phyloP scores from a whole-genome alignment of 1,140 invertebrate genomes.

The Phortica variegata region DNA sequence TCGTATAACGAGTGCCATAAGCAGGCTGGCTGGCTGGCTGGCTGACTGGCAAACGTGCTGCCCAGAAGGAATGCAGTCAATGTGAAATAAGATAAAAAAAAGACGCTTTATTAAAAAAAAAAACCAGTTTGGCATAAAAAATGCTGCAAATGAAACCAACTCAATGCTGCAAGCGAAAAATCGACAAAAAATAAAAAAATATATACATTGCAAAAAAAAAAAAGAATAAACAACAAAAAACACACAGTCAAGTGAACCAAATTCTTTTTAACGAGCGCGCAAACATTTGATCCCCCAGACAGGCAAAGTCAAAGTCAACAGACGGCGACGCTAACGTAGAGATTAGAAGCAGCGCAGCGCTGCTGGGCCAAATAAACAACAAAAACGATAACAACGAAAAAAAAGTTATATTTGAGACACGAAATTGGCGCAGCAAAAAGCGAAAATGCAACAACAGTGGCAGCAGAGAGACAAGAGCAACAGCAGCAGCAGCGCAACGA shows the following conservation, averaged over 20 bases:
- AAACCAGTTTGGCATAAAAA: conserved; percentile 50
- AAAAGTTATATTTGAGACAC: too few species aligned
- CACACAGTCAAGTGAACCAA: conserved; percentile 44
- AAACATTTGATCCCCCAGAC: conserved; percentile 45
- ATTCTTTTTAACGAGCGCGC: conserved; percentile 54
- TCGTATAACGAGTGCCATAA: conserved; percentile 9
- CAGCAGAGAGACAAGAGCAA: too few species aligned
- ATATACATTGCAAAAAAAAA: conserved; percentile 18
- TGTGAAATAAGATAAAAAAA: conserved; percentile 11
- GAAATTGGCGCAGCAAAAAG: too few species aligned
- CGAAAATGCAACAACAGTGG: too few species aligned
- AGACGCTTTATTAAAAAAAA: background rate
- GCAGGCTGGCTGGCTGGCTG: conserved; percentile 17
- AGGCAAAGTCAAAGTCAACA: conserved; percentile 1
- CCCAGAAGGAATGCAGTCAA: conserved; percentile 48
- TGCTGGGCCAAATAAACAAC: too few species aligned
- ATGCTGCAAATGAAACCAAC: conserved; percentile 26
- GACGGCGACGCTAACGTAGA: too few species aligned
- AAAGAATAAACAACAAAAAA: conserved; percentile 17
- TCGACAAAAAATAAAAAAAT: conserved; percentile 9
- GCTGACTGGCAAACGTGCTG: conserved; percentile 43
- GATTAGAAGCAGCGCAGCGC: too few species aligned
- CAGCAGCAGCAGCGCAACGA: too few species aligned
- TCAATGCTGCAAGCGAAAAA: background rate
- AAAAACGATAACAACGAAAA: too few species aligned